phyloP scores from a whole-genome alignment of 2,888 invertebrate species.

The Quadroppia sp. region DNA sequence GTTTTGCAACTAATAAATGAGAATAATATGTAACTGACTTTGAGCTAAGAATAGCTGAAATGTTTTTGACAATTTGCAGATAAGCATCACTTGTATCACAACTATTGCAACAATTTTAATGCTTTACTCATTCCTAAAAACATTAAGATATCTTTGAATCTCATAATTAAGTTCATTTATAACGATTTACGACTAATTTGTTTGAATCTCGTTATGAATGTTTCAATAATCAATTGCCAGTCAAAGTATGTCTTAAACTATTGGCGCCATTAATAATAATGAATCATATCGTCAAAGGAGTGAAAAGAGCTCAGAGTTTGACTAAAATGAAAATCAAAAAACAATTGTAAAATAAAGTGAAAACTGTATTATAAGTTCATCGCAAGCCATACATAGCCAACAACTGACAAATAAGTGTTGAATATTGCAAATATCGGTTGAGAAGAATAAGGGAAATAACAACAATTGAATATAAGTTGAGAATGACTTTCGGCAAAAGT shows the following conservation, averaged over 20 bases:
- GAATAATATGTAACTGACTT: slow-evolving; percentile 18
- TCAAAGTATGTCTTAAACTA: not conserved
- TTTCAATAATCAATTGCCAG: slow-evolving; percentile 5
- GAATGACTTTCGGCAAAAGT: slow-evolving; percentile 32
- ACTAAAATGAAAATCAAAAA: not conserved
- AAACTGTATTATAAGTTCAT: not conserved
- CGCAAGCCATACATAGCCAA: not conserved
- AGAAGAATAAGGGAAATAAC: not conserved
- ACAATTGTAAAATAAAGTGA: slow-evolving; percentile 7
- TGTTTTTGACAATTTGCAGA: slow-evolving; percentile 17
- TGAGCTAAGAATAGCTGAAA: slow-evolving; percentile 13
- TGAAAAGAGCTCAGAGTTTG: not conserved
- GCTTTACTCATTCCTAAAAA: not conserved
- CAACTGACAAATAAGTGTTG: slow-evolving; percentile 25
- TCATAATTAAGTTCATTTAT: slow-evolving; percentile 28
- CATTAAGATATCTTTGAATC: slow-evolving; percentile 24
- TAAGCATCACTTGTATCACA: slow-evolving; percentile 19
- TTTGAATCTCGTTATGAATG: slow-evolving; percentile 4
- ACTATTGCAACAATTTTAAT: slow-evolving; percentile 27
- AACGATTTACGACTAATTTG: slow-evolving; percentile 6
- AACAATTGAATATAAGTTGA: slow-evolving; percentile 14
- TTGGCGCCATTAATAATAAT: slow-evolving; percentile 9
- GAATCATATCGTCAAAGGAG: not conserved
- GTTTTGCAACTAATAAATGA: slow-evolving; percentile 24
- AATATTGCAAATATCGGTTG: not conserved